A percentile compares a stretch with the other conserved stretches of the same genome.
phyloP scores from a whole-genome alignment of 2,113 vertebrate genomes.

The Clupea harengus region DNA sequence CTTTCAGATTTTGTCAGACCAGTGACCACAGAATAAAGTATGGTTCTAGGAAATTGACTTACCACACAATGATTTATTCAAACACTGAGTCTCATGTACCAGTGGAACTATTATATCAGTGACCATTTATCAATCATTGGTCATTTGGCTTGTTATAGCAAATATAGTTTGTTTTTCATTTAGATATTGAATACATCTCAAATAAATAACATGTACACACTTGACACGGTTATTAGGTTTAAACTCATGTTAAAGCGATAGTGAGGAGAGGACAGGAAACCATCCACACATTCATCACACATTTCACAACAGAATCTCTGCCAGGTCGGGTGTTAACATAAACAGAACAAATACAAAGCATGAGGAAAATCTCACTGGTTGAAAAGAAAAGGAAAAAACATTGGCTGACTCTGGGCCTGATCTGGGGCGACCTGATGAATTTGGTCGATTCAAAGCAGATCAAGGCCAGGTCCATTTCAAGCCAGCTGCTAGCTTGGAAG shows the following conservation, averaged over 20 bases:
- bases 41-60: too few species aligned
- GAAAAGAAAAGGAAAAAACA: not conserved
- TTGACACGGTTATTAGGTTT: slow-evolving; percentile 17
- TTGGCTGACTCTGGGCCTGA: not conserved
- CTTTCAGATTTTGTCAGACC: too few species aligned
- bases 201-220: slow-evolving; percentile 38
- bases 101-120: too few species aligned
- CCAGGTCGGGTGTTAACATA: not conserved
- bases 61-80: too few species aligned
- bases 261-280: not conserved
- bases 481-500: slow-evolving; percentile 6
- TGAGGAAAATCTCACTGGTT: slow-evolving; percentile 18
- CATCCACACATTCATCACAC: slow-evolving; percentile 2
- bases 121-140: too few species aligned
- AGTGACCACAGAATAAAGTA: too few species aligned
- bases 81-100: too few species aligned
- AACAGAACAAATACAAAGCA: not conserved
- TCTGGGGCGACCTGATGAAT: not conserved
- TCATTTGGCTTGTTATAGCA: not conserved
- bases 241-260: slow-evolving; percentile 16
- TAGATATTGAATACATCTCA: slow-evolving; percentile 7
- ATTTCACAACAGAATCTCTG: slow-evolving; percentile 17
- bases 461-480: not conserved
- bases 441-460: not conserved
- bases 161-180: not conserved